Conservation (phyloP, 2,888 invertebrate species). For the Lithophane ornitopus region DNA sequence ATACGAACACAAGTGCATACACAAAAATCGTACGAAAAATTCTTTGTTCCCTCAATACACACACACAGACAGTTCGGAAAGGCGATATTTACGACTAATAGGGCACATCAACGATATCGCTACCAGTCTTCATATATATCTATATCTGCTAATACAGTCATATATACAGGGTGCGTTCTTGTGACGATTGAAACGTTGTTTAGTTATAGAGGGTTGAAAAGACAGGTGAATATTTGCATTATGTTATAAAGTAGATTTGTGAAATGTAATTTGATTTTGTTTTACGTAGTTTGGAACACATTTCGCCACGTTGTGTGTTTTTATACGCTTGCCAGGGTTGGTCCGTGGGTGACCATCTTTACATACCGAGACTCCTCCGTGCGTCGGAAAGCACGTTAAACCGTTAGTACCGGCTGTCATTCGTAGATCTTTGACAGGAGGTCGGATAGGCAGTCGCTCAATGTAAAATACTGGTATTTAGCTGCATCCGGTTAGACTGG, state of each 20-base stretch:
- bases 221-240: not conserved
- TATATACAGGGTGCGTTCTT: constrained; percentile 45
- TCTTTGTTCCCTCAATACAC: constrained; percentile 24
- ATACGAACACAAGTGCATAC: not conserved
- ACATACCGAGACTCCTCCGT: too few relatives aligned
- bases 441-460: too few relatives aligned
- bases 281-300: not conserved
- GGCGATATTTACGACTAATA: constrained; percentile 63
- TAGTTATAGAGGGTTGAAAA: not conserved
- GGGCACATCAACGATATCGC: constrained; percentile 64
- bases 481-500: too few relatives aligned
- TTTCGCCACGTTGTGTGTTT: not conserved
- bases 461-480: too few relatives aligned
- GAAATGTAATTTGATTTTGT: not conserved
- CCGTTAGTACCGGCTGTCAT: too few relatives aligned
- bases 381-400: too few relatives aligned
- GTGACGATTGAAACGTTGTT: constrained; percentile 15
- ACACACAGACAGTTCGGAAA: constrained; percentile 42
- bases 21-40: not conserved
- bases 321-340: too few relatives aligned
- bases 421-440: too few relatives aligned
- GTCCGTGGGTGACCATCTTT: too few relatives aligned
- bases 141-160: constrained; percentile 22
- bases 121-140: constrained; percentile 53
- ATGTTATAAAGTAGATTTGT: not conserved